Conservation (phyloP, 2,797 vertebrate genomes). For the Sebastes trivittatus region DNA sequence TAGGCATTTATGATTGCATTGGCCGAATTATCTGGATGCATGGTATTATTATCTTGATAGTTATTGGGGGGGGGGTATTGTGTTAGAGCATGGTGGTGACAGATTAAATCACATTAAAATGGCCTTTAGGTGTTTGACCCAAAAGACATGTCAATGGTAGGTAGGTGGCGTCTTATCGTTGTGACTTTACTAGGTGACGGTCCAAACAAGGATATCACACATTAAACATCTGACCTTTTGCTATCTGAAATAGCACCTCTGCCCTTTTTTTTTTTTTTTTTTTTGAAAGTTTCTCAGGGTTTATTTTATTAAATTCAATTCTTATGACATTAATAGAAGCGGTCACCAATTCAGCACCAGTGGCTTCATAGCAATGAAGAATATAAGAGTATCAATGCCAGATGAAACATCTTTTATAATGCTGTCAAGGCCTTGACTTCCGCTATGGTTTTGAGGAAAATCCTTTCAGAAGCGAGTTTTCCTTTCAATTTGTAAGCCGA, state of each 20-base stretch:
- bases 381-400: not conserved
- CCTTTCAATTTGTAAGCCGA: not conserved
- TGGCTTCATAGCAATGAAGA: not conserved
- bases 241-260: not conserved
- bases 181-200: not conserved
- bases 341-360: not conserved
- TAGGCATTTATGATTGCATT: not conserved
- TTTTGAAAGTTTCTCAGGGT: too few relatives aligned
- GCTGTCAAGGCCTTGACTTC: not conserved
- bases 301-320: not conserved
- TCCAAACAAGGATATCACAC: constrained; percentile 11
- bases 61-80: not conserved
- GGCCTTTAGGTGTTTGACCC: not conserved
- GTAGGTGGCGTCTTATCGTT: constrained; percentile 5
- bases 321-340: not conserved
- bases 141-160: not conserved
- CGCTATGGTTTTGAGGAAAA: not conserved
- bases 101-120: not conserved
- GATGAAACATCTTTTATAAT: not conserved
- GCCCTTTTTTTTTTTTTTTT: not conserved
- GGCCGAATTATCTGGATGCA: not conserved
- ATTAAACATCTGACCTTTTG: constrained; percentile 15
- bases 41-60: not conserved
- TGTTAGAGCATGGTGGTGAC: not conserved
- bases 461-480: not conserved